phyloP scores from a whole-genome alignment of 2,113 vertebrate species.

The Electrona antarctica region DNA sequence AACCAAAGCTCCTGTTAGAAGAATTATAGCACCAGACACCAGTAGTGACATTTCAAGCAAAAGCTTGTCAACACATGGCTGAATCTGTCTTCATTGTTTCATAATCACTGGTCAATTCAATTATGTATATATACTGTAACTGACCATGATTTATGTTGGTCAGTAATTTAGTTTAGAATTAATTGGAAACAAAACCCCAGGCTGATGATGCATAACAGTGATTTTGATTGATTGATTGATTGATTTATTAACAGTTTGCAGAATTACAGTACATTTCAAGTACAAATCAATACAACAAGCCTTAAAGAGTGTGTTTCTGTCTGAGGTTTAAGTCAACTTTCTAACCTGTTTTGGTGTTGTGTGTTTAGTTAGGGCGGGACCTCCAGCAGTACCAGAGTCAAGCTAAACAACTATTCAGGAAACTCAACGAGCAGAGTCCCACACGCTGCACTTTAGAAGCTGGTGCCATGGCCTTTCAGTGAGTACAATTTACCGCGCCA shows the following conservation, averaged over 20 bases:
- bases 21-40: too few species aligned
- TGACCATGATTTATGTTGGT: neutral
- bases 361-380: conserved; percentile 89
- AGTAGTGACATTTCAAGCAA: too few species aligned
- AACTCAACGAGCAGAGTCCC: conserved; percentile 96
- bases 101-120: neutral
- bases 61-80: conserved; percentile 12
- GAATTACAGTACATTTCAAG: too few species aligned
- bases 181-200: too few species aligned
- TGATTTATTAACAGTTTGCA: too few species aligned
- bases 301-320: neutral
- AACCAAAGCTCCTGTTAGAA: too few species aligned
- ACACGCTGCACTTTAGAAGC: conserved; percentile 95
- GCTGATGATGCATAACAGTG: neutral
- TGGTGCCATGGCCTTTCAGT: conserved; percentile 95
- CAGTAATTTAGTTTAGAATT: neutral
- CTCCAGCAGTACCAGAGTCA: conserved; percentile 98
- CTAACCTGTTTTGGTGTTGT: conserved; percentile 10
- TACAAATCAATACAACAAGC: too few species aligned
- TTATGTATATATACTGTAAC: conserved; percentile 9
- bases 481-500: conserved; percentile 67
- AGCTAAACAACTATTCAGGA: conserved; percentile 96
- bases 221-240: too few species aligned
- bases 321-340: neutral
- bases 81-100: conserved; percentile 11